Evolutionary conservation across 1,140 invertebrate genomes (phyloP).

Genomic region (Caenorhabditis latens): DNA sequence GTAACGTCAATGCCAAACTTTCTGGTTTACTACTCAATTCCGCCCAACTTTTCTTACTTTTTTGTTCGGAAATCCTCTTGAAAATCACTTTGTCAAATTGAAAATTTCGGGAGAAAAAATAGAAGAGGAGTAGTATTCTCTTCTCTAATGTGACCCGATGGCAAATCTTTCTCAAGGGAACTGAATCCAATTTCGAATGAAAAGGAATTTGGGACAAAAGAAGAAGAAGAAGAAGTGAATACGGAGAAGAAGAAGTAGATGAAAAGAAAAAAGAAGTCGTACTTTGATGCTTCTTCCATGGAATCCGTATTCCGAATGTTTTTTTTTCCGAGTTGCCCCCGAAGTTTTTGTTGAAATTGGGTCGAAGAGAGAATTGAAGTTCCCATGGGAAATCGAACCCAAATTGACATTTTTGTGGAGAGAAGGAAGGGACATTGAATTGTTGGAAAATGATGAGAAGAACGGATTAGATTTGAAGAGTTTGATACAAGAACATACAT

Average conservation of each 20-base stretch:
- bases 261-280: not conserved
- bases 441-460: conserved; percentile 47
- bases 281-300: conserved; percentile 26
- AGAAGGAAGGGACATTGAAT: conserved; percentile 25
- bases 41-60: conserved; percentile 1
- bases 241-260: not conserved
- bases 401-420: conserved; percentile 43
- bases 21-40: not conserved
- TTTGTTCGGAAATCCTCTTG: conserved; percentile 15
- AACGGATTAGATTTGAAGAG: conserved; percentile 43
- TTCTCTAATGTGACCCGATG: conserved; percentile 20
- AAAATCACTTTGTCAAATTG: conserved; percentile 46
- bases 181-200: conserved; percentile 50
- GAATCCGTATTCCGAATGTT: conserved; percentile 42
- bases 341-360: not conserved
- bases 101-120: not conserved
- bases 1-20: not conserved
- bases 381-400: conserved; percentile 36
- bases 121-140: conserved; percentile 6
- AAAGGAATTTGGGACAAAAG: conserved; percentile 32
- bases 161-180: conserved; percentile 34
- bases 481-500: conserved; percentile 17
- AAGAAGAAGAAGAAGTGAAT: conserved; percentile 34
- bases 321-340: conserved; percentile 3
- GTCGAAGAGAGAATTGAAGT: not conserved